Evolutionary conservation across 2,113 vertebrate genomes (phyloP).

Genomic region (Anarhynchus alexandrinus): DNA sequence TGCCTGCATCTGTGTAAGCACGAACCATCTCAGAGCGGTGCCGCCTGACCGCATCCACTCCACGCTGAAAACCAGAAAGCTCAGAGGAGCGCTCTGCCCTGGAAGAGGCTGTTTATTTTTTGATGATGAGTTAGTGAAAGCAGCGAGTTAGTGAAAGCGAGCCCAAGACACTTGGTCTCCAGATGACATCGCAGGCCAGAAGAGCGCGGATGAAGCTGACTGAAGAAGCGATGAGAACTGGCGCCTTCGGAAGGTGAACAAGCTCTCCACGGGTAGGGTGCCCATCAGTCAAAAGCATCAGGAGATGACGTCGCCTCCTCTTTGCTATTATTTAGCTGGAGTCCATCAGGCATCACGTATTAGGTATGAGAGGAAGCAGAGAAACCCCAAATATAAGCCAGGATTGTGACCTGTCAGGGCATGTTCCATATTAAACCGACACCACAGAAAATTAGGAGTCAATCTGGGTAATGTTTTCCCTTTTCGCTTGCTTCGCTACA

Average conservation of each 20-base stretch:
- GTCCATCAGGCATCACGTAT: accelerated
- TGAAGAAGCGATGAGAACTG: accelerated
- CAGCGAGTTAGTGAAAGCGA: accelerated
- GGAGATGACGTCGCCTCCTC: not conserved
- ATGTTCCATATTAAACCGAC: accelerated
- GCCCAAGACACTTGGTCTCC: accelerated
- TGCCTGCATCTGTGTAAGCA: accelerated
- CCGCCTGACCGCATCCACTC: not conserved
- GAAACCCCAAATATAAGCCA: not conserved
- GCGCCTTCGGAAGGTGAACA: not conserved
- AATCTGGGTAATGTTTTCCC: not conserved
- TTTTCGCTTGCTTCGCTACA: conserved; percentile 11
- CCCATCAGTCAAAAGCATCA: not conserved
- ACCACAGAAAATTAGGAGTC: not conserved
- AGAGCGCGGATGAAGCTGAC: accelerated
- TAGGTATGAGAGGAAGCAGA: not conserved
- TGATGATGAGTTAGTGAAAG: not conserved
- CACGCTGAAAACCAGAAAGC: not conserved
- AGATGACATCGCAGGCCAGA: not conserved
- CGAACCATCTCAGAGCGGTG: not conserved
- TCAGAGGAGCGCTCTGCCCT: not conserved
- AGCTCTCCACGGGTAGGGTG: not conserved
- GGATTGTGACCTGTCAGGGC: not conserved
- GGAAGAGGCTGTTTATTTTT: not conserved
- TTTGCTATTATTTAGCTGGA: accelerated